These are phyloP conservation scores for Acanthochromis polyacanthus DNA, from an alignment of 2,113 vertebrate species.

Conservation along the genomic window DNA sequence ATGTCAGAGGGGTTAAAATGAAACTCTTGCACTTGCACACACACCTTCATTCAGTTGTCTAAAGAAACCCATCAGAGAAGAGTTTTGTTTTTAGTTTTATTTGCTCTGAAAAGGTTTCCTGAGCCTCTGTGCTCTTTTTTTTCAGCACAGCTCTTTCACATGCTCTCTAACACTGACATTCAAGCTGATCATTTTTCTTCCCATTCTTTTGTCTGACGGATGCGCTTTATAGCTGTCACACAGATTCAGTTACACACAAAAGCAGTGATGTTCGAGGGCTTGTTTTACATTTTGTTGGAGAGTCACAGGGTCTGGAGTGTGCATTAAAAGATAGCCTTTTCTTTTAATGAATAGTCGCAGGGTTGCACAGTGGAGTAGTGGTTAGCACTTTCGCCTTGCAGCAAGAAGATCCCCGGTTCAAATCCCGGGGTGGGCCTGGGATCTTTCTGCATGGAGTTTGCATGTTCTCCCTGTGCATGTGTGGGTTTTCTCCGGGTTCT, in stretches of 20 bases:
- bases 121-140: slow-evolving; percentile 16
- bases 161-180: background rate
- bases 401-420: too few species aligned
- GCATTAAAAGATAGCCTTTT: too few species aligned
- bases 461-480: too few species aligned
- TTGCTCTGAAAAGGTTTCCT: background rate
- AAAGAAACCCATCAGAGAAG: background rate
- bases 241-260: background rate
- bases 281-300: too few species aligned
- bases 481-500: too few species aligned
- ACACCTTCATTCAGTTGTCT: background rate
- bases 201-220: background rate
- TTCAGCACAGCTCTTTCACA: background rate
- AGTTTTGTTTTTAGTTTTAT: background rate
- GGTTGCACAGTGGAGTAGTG: too few species aligned
- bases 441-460: too few species aligned
- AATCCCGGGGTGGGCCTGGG: too few species aligned
- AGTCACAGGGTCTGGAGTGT: too few species aligned
- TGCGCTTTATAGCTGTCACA: slow-evolving; percentile 23
- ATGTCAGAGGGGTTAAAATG: background rate
- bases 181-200: slow-evolving; percentile 6
- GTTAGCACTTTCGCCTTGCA: too few species aligned
- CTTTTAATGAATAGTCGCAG: too few species aligned
- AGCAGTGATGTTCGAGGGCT: too few species aligned
- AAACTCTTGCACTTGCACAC: background rate